A percentile compares a stretch with the other conserved stretches of the same genome.
phyloP scores from a whole-genome alignment of 2,113 vertebrate species.

The Electrona antarctica region DNA sequence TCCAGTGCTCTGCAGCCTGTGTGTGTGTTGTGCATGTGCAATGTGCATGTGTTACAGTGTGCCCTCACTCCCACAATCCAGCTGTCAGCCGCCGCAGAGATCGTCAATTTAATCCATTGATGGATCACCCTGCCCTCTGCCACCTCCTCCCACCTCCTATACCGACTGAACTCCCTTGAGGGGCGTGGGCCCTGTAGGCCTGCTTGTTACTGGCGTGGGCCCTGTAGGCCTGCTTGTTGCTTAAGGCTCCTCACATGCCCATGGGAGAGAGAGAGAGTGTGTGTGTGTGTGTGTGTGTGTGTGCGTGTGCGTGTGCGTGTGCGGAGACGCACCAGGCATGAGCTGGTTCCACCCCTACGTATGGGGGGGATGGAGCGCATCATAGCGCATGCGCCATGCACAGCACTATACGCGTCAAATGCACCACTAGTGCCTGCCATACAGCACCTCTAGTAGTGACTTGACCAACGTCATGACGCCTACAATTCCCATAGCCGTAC shows the following conservation, averaged over 20 bases:
- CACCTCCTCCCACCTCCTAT: background rate
- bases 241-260: constrained; percentile 11
- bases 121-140: constrained; percentile 51
- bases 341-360: background rate
- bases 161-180: constrained; percentile 13
- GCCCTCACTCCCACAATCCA: constrained; percentile 36
- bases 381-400: too few relatives aligned
- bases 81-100: constrained; percentile 47
- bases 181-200: background rate
- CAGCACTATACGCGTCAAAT: too few relatives aligned
- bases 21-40: too few relatives aligned
- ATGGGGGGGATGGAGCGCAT: too few relatives aligned
- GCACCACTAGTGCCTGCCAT: too few relatives aligned
- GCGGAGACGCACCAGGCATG: background rate
- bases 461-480: too few relatives aligned
- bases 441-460: too few relatives aligned
- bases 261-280: background rate
- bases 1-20: constrained; percentile 32
- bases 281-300: too few relatives aligned
- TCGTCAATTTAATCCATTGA: constrained; percentile 37
- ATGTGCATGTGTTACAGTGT: constrained; percentile 36
- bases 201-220: background rate
- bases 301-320: background rate
- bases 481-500: too few relatives aligned
- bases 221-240: constrained; percentile 2